Evolutionary conservation across 2,888 invertebrate genomes (phyloP).

Genomic region (Drosophila infuscata): DNA sequence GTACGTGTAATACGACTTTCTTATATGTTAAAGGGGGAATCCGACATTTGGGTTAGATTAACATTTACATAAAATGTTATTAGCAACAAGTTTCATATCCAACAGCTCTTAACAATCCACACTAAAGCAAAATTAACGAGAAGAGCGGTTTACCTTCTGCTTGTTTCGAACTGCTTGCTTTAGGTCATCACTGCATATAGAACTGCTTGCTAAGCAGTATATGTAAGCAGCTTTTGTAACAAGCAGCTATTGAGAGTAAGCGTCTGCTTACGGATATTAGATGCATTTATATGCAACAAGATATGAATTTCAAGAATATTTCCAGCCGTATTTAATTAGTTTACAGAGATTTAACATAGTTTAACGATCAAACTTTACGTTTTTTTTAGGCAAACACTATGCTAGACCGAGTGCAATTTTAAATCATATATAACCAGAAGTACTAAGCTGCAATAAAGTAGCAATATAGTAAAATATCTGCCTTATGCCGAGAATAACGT

Average conservation of each 20-base stretch:
- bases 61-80: background rate
- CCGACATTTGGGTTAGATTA: background rate
- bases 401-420: no score
- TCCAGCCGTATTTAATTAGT: background rate
- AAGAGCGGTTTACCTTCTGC: no score
- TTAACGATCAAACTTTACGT: no score
- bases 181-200: rapidly evolving
- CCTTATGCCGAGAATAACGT: background rate
- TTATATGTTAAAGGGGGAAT: background rate
- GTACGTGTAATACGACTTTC: background rate
- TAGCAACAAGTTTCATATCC: background rate
- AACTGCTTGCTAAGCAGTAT: background rate
- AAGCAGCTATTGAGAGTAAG: slow-evolving; percentile 2
- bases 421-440: no score
- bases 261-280: background rate
- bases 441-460: no score
- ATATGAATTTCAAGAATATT: background rate
- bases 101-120: background rate
- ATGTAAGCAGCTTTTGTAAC: background rate
- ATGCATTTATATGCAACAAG: background rate
- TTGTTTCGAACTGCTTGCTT: slow-evolving; percentile 14
- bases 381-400: no score
- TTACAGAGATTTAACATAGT: background rate
- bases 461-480: background rate
- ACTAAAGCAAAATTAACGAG: background rate